These are phyloP conservation scores for Thymallus thymallus DNA, from an alignment of 2,113 vertebrate genomes.

Conservation along the genomic window DNA sequence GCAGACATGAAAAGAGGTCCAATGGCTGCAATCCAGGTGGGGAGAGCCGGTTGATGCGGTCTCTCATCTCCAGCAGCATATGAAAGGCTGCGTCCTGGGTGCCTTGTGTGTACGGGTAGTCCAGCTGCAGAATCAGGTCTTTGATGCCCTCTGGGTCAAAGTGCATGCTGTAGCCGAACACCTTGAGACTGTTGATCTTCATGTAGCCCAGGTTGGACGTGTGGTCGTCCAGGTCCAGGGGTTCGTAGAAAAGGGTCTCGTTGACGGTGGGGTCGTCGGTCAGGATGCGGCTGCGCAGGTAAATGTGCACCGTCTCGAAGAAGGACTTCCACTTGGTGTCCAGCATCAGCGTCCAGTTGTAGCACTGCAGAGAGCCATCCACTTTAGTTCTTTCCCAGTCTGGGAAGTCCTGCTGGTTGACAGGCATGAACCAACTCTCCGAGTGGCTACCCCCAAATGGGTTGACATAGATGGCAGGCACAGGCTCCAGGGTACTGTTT, in stretches of 20 bases:
- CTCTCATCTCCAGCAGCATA: conserved; percentile 90
- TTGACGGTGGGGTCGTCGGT: conserved; percentile 86
- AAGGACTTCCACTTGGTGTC: conserved; percentile 96
- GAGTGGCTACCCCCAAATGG: conserved; percentile 97
- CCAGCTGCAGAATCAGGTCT: conserved; percentile 92
- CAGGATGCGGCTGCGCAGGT: conserved; percentile 91
- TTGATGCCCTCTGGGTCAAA: conserved; percentile 95
- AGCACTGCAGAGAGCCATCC: conserved; percentile 88
- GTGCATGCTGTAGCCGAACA: conserved; percentile 97
- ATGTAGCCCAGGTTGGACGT: conserved; percentile 93
- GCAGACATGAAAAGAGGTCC: conserved; percentile 92
- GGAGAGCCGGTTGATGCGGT: conserved; percentile 92
- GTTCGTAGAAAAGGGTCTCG: conserved; percentile 93
- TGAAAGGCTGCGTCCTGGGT: conserved; percentile 90
- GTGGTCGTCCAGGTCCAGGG: conserved; percentile 86
- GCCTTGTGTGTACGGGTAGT: conserved; percentile 93
- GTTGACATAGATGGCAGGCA: conserved; percentile 95
- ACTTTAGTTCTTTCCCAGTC: conserved; percentile 96
- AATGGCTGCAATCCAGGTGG: conserved; percentile 86
- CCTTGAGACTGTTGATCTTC: conserved; percentile 95
- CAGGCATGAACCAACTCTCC: conserved; percentile 96
- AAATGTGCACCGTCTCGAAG: conserved; percentile 97
- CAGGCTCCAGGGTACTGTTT: conserved; percentile 94
- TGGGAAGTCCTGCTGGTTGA: conserved; percentile 86
- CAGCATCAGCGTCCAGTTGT: conserved; percentile 93